Evolutionary conservation across 2,888 invertebrate genomes (phyloP), one percentile per base, ranked within the genome.

Genomic region (Plebejus melissa): DNA sequence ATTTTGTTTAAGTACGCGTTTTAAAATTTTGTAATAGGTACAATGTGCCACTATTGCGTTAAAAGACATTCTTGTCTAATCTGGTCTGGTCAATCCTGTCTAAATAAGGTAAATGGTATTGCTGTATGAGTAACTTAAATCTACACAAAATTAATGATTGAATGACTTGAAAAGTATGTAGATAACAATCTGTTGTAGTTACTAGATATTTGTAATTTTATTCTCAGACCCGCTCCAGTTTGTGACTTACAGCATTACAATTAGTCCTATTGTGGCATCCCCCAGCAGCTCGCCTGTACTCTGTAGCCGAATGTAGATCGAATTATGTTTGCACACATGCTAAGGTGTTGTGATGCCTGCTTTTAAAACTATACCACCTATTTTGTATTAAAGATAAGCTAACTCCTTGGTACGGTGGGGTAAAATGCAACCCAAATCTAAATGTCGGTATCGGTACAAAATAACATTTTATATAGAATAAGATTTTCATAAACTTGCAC

Each of bases 321-420:
- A 88, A 89, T 87, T 86, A 85, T 88, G 89, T 88, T 89, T 87
- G 87, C 84, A 87, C 88, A 87, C 88, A 89, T 86, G 88, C 84
- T 85, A 83, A 77, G 69, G 74, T 76, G 76, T 77, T 77, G 76
- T 74, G 65, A 58, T 71, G 70, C 70, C 28, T 58, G 74, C 46
- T 74, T 77, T 72, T 38, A 50, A 76, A 69, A 58, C 71, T 58
- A 70, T 57, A 74, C 60, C 57, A 74, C 72, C 70, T 75, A 76
- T 75, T 78, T 77, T 76, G 79, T 70, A 76, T 4, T 16, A 16
- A 76, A 71, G 22, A 22, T 57, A n/a, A 13, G 22, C 58, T 58
- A 58, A 58, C 22, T 58, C 9, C 4, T 22, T 9, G 36, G 36
- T 69, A 3, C 36, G 69, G 1, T 54, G 16, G 16, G 0, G 16